Evolutionary conservation across 2,797 vertebrate species (phyloP).

Genomic region (Crenuchus spilurus): DNA sequence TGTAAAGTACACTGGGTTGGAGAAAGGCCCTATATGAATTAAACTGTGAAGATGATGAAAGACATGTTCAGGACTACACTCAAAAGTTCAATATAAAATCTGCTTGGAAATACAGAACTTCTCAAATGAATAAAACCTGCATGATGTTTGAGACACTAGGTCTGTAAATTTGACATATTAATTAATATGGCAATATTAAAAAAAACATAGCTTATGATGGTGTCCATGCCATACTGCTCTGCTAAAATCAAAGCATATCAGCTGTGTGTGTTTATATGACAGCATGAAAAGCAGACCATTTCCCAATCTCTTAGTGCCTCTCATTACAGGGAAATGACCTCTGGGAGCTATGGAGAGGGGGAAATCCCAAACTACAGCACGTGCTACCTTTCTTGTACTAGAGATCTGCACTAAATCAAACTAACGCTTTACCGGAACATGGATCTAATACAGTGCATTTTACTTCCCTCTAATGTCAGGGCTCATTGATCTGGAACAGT

Average conservation of each 20-base stretch:
- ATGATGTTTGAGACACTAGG: too few relatives aligned
- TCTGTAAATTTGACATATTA: too few relatives aligned
- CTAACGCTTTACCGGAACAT: not conserved
- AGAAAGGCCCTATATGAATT: too few relatives aligned
- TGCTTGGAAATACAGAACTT: too few relatives aligned
- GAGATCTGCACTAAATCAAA: not conserved
- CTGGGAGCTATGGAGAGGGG: not conserved
- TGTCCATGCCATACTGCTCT: not conserved
- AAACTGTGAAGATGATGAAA: too few relatives aligned
- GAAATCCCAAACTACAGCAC: slow-evolving; percentile 20
- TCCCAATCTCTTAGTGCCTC: not conserved
- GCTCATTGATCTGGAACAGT: not conserved
- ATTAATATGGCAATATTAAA: too few relatives aligned
- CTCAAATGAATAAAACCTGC: too few relatives aligned
- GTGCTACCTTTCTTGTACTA: not conserved
- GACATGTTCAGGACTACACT: too few relatives aligned
- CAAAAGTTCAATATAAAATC: too few relatives aligned
- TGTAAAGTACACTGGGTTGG: too few relatives aligned
- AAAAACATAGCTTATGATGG: not conserved
- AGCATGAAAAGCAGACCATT: not conserved
- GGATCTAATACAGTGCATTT: too few relatives aligned
- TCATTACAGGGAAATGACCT: slow-evolving; percentile 5
- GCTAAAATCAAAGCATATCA: not conserved
- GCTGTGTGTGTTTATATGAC: not conserved
- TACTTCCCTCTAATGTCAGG: not conserved